phyloP scores from a whole-genome alignment of 2,797 vertebrate genomes.

The Sternarchorhynchus goeldii region DNA sequence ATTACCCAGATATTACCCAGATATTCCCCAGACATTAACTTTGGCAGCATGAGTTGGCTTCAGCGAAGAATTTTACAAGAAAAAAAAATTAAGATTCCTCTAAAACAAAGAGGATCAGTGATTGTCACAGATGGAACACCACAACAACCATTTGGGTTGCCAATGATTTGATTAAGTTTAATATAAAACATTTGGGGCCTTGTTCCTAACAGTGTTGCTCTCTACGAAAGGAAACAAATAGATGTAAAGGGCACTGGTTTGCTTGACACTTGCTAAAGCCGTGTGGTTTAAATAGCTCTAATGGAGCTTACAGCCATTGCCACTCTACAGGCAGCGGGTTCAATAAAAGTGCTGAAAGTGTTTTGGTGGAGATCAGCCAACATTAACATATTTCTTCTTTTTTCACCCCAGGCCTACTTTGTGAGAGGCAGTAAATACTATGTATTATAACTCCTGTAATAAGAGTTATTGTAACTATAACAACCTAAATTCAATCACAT shows the following conservation, averaged over 20 bases:
- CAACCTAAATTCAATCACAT: no score
- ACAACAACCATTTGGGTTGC: slow-evolving; percentile 57
- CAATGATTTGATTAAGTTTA: slow-evolving; percentile 59
- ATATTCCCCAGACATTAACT: slow-evolving; percentile 21
- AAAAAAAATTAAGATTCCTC: slow-evolving; percentile 32
- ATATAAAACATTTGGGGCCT: slow-evolving; percentile 46
- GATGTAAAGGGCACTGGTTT: not conserved
- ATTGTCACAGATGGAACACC: slow-evolving; percentile 50
- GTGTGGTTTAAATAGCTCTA: slow-evolving; percentile 24
- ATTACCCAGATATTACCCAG: no score
- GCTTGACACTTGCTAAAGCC: slow-evolving; percentile 15
- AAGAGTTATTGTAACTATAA: not conserved
- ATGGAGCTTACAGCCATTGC: slow-evolving; percentile 7
- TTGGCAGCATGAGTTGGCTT: slow-evolving; percentile 29
- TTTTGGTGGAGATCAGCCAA: slow-evolving; percentile 22
- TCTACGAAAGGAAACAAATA: slow-evolving; percentile 41
- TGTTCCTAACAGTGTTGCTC: slow-evolving; percentile 44
- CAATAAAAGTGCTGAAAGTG: slow-evolving; percentile 15
- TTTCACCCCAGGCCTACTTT: slow-evolving; percentile 16
- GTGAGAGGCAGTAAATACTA: not conserved
- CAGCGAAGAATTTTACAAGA: slow-evolving; percentile 38
- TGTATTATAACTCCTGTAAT: not conserved
- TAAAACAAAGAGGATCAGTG: slow-evolving; percentile 45
- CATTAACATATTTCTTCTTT: slow-evolving; percentile 17
- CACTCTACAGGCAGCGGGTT: not conserved